Evolutionary conservation across 2,113 vertebrate species (phyloP).

Genomic region (Spermophilus dauricus): DNA sequence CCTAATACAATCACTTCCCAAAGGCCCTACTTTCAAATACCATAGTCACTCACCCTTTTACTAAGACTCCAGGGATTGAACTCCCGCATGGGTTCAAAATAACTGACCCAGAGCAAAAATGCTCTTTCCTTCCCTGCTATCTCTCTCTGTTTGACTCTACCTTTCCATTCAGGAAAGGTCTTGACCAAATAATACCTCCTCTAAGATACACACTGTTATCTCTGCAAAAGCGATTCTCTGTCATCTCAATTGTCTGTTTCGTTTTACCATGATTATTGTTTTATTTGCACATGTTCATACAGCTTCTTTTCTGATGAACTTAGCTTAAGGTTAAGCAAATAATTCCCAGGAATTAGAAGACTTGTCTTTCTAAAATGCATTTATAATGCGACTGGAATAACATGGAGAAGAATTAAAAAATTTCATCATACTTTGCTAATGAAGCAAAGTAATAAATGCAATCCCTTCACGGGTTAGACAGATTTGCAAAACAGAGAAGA

Average conservation of each 20-base stretch:
- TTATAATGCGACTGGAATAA: neutral
- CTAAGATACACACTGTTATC: fast-evolving
- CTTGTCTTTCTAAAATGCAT: neutral
- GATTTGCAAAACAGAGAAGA: neutral
- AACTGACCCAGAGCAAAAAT: neutral
- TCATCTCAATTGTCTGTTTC: neutral
- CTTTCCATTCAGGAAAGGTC: neutral
- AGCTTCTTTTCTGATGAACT: neutral
- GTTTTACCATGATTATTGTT: neutral
- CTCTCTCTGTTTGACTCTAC: neutral
- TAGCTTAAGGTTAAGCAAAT: conserved; percentile 13
- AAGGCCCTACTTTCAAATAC: neutral
- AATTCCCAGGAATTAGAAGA: conserved; percentile 41
- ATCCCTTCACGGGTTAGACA: neutral
- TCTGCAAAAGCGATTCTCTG: neutral
- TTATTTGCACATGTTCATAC: neutral
- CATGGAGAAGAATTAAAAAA: neutral
- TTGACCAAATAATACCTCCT: neutral
- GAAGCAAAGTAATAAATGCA: conserved; percentile 3
- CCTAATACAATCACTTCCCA: no score
- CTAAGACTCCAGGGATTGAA: neutral
- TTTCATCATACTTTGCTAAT: neutral
- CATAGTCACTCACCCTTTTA: neutral
- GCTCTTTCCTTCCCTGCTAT: neutral
- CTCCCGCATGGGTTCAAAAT: neutral